These are phyloP conservation scores for Scaptomyza cyrtandrae DNA, from an alignment of 2,888 invertebrate species.

Conservation along the genomic window DNA sequence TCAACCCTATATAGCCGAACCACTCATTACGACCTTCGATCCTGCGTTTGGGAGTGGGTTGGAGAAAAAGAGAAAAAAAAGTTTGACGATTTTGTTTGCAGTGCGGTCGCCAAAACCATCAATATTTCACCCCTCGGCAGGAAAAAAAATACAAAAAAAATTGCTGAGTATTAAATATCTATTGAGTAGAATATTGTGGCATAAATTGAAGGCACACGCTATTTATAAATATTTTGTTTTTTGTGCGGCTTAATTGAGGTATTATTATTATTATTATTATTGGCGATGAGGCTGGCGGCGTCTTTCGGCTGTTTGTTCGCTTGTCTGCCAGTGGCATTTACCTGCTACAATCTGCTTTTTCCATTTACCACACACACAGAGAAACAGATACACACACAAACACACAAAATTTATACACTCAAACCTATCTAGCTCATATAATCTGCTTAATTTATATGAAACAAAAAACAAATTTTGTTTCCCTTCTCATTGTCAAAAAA, in stretches of 20 bases:
- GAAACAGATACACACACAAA: slow-evolving; percentile 18
- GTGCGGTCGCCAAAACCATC: slow-evolving; percentile 57
- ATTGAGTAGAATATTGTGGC: slow-evolving; percentile 63
- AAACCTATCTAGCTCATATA: slow-evolving; percentile 61
- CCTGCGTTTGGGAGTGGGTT: slow-evolving; percentile 16
- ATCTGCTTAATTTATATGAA: slow-evolving; percentile 72
- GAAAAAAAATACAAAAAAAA: slow-evolving; percentile 23
- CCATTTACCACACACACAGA: slow-evolving; percentile 8
- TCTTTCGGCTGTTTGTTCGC: slow-evolving; percentile 1
- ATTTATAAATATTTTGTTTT: not conserved
- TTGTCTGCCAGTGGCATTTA: slow-evolving; percentile 13
- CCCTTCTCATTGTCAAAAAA: not conserved
- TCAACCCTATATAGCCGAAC: slow-evolving; percentile 7
- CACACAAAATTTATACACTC: slow-evolving; percentile 10
- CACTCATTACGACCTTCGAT: slow-evolving; percentile 66
- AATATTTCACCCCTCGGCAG: slow-evolving; percentile 7
- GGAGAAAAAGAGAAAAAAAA: slow-evolving; percentile 51
- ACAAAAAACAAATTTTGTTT: slow-evolving; percentile 23
- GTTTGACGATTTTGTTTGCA: slow-evolving; percentile 48
- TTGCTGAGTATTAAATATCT: slow-evolving; percentile 76
- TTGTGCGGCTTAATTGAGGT: slow-evolving; percentile 68
- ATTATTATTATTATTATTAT: slow-evolving; percentile 76
- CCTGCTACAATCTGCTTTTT: slow-evolving; percentile 19
- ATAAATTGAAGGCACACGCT: slow-evolving; percentile 45
- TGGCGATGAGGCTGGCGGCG: slow-evolving; percentile 30